These are phyloP conservation scores for Tetragnatha versicolor DNA, from an alignment of 1,140 invertebrate species.

Conservation along the genomic window DNA sequence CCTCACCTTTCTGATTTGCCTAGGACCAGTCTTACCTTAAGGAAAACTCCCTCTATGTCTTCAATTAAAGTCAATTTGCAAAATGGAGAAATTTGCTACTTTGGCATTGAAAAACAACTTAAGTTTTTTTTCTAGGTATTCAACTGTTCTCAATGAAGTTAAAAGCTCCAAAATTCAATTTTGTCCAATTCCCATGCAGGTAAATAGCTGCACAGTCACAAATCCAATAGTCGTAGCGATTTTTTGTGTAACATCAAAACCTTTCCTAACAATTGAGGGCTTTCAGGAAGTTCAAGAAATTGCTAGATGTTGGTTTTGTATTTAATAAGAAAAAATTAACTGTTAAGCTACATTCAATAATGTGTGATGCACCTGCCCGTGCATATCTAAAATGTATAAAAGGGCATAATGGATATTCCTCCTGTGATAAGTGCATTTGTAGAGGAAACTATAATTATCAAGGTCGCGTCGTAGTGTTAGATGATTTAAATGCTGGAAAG, in stretches of 20 bases:
- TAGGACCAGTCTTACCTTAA: not conserved
- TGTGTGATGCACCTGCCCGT: constrained; percentile 61
- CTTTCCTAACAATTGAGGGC: not conserved
- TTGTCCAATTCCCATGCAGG: constrained; percentile 59
- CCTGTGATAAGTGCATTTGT: not conserved
- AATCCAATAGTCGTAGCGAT: not conserved
- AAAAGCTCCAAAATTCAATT: constrained; percentile 14
- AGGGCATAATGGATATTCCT: not conserved
- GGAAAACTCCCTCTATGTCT: not conserved
- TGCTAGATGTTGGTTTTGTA: not conserved
- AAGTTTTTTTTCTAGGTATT: too few species aligned
- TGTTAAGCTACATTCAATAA: constrained; percentile 34
- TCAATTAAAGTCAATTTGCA: too few species aligned
- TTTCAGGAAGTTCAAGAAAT: not conserved
- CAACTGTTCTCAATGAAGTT: too few species aligned
- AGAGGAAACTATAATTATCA: not conserved
- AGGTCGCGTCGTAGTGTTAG: not conserved
- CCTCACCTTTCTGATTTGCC: not conserved
- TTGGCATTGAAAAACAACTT: not conserved
- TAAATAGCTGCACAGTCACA: not conserved
- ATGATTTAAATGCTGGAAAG: not conserved
- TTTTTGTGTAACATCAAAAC: not conserved
- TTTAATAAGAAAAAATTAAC: constrained; percentile 34
- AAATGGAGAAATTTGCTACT: not conserved
- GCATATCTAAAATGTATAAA: constrained; percentile 6